phyloP scores from a whole-genome alignment of 1,140 invertebrate species.

The Zaprionus taronus region DNA sequence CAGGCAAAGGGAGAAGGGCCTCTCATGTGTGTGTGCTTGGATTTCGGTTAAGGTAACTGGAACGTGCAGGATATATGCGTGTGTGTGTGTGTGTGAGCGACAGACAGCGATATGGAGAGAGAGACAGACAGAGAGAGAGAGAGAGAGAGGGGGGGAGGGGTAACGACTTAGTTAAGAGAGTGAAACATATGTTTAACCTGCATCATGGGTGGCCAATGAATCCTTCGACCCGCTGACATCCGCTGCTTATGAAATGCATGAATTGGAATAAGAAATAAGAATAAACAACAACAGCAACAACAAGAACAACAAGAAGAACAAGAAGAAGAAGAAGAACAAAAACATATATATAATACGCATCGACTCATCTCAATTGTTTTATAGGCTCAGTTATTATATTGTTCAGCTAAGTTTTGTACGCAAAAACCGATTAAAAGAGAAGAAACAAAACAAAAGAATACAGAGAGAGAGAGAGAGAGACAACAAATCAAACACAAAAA shows the following conservation, averaged over 20 bases:
- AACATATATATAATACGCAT: slow-evolving; percentile 46
- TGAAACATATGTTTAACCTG: slow-evolving; percentile 86
- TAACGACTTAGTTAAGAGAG: slow-evolving; percentile 5
- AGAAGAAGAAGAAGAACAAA: slow-evolving; percentile 42
- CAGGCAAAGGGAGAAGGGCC: slow-evolving; percentile 1
- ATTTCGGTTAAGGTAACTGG: neutral
- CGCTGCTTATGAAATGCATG: slow-evolving; percentile 86
- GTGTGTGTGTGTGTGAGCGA: slow-evolving; percentile 3
- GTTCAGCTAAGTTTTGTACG: slow-evolving; percentile 24
- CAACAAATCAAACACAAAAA: slow-evolving; percentile 1
- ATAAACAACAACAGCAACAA: slow-evolving; percentile 48
- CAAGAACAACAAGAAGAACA: slow-evolving; percentile 41
- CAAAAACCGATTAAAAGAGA: slow-evolving; percentile 14
- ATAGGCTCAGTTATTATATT: slow-evolving; percentile 2
- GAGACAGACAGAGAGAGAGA: neutral
- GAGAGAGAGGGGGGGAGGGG: neutral
- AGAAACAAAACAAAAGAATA: slow-evolving; percentile 7
- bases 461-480: too few relatives aligned
- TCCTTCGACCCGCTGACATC: slow-evolving; percentile 91
- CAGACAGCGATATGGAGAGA: slow-evolving; percentile 13
- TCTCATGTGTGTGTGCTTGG: slow-evolving; percentile 2
- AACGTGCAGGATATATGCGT: slow-evolving; percentile 19
- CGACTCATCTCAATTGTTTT: slow-evolving; percentile 22
- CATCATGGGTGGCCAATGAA: slow-evolving; percentile 90
- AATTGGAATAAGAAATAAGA: slow-evolving; percentile 59